phyloP scores from a whole-genome alignment of 2,888 invertebrate species.

The Corbicula japonica region DNA sequence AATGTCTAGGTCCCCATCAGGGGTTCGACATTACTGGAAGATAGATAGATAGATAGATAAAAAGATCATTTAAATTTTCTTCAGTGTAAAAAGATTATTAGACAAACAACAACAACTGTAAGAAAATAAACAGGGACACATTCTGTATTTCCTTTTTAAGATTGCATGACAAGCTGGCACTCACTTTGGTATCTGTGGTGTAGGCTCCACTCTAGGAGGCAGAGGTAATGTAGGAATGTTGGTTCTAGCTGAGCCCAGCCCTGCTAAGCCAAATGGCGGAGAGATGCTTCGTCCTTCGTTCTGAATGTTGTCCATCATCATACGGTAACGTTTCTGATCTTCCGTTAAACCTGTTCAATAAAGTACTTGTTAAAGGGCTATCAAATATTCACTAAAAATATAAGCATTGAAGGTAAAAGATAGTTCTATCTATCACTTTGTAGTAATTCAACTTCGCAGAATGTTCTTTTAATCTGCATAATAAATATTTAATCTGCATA shows the following conservation, averaged over 20 bases:
- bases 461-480: no score
- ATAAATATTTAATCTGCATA: no score
- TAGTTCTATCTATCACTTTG: no score
- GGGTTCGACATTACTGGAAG: no score
- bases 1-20: no score
- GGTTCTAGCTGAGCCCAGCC: conserved; percentile 55
- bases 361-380: conserved; percentile 2
- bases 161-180: conserved; percentile 9
- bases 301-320: conserved; percentile 57
- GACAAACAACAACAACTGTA: no score
- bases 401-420: no score
- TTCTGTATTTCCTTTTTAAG: background rate
- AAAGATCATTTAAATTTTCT: no score
- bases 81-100: no score
- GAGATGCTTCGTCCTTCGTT: conserved; percentile 38
- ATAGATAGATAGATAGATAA: no score
- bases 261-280: conserved; percentile 60
- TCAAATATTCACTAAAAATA: no score
- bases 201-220: conserved; percentile 80
- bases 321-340: conserved; percentile 69
- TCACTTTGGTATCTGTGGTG: conserved; percentile 76
- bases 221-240: conserved; percentile 73
- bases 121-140: background rate
- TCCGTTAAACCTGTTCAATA: conserved; percentile 43
- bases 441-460: no score